phyloP scores from a whole-genome alignment of 2,113 vertebrate species.

The Xiphophorus maculatus region DNA sequence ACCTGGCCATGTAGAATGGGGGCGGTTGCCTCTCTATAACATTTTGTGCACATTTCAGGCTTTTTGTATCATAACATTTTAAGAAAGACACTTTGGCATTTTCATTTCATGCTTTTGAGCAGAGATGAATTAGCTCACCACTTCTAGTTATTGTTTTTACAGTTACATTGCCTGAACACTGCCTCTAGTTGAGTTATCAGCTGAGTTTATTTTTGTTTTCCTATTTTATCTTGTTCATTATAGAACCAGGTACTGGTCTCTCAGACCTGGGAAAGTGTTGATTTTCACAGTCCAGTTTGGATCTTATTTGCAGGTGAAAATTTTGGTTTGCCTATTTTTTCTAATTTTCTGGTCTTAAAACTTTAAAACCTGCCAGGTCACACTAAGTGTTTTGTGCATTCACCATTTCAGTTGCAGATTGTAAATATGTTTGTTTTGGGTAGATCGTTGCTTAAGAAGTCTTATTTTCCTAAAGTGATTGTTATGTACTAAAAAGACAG shows the following conservation, averaged over 20 bases:
- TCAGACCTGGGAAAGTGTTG: slow-evolving; percentile 49
- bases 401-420: slow-evolving; percentile 71
- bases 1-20: slow-evolving; percentile 24
- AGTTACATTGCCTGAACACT: slow-evolving; percentile 42
- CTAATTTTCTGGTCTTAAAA: slow-evolving; percentile 56
- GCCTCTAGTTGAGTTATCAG: slow-evolving; percentile 49
- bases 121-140: slow-evolving; percentile 42
- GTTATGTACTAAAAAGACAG: slow-evolving; percentile 85
- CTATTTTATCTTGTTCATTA: slow-evolving; percentile 56
- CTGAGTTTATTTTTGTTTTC: slow-evolving; percentile 44
- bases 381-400: slow-evolving; percentile 79
- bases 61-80: slow-evolving; percentile 44
- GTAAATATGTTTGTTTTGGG: slow-evolving; percentile 83
- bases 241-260: slow-evolving; percentile 43
- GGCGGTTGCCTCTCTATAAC: slow-evolving; percentile 21
- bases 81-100: slow-evolving; percentile 38
- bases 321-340: slow-evolving; percentile 38
- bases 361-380: slow-evolving; percentile 63
- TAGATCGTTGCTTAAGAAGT: slow-evolving; percentile 82
- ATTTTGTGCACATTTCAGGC: slow-evolving; percentile 42
- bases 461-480: slow-evolving; percentile 82
- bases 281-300: slow-evolving; percentile 51
- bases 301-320: slow-evolving; percentile 45
- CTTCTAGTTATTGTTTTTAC: slow-evolving; percentile 33
- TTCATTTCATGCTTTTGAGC: slow-evolving; percentile 30